Conservation (phyloP, 1,140 invertebrate species). For the Coelopa frigida region DNA sequence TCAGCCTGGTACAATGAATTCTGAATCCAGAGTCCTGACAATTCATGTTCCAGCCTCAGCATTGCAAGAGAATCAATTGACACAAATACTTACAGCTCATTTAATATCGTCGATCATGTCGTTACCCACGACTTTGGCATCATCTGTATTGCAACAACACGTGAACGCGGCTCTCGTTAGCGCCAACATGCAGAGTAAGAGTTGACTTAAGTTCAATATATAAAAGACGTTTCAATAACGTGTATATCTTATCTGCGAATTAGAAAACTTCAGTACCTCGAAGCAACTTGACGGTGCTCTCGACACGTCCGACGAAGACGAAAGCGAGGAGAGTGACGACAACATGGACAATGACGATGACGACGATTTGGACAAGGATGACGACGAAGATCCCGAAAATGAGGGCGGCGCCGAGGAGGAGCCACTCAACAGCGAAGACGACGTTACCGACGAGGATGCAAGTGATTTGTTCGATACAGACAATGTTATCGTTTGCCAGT, state of each 20-base stretch:
- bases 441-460: slow-evolving; percentile 95
- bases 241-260: neutral
- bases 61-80: slow-evolving; percentile 59
- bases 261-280: slow-evolving; percentile 32
- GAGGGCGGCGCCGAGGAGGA: slow-evolving; percentile 76
- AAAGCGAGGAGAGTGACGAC: slow-evolving; percentile 60
- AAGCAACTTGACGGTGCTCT: slow-evolving; percentile 58
- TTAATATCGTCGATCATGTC: slow-evolving; percentile 79
- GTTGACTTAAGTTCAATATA: slow-evolving; percentile 17
- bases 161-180: slow-evolving; percentile 69
- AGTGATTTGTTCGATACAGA: slow-evolving; percentile 94
- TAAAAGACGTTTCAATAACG: neutral
- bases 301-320: slow-evolving; percentile 70
- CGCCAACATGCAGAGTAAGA: slow-evolving; percentile 43
- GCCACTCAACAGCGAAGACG: slow-evolving; percentile 91
- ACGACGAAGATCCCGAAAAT: slow-evolving; percentile 63
- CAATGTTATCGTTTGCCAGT: slow-evolving; percentile 98
- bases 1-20: slow-evolving; percentile 56
- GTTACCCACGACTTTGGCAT: slow-evolving; percentile 67
- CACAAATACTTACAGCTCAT: slow-evolving; percentile 62
- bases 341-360: slow-evolving; percentile 61
- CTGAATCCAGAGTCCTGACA: slow-evolving; percentile 61
- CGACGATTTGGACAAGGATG: slow-evolving; percentile 68
- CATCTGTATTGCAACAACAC: slow-evolving; percentile 73
- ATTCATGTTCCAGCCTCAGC: slow-evolving; percentile 80